These are phyloP conservation scores for Budorcas taxicolor DNA, from an alignment of 2,113 vertebrate genomes.

Conservation along the genomic window DNA sequence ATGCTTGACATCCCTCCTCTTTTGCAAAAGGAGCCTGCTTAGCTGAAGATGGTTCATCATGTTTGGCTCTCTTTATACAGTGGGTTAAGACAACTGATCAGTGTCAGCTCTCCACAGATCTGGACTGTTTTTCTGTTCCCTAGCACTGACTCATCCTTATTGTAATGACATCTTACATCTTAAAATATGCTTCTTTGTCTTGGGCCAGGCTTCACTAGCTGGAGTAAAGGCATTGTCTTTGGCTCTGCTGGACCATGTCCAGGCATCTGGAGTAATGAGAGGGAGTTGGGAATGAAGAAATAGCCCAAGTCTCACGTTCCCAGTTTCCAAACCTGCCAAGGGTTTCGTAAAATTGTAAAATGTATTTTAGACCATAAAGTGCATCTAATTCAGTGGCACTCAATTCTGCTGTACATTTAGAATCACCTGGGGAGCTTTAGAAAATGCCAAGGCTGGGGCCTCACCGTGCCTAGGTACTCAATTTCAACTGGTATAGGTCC, in stretches of 20 bases:
- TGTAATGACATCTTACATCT: slow-evolving; percentile 50
- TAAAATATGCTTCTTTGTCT: slow-evolving; percentile 50
- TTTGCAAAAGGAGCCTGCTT: neutral
- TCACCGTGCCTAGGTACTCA: neutral
- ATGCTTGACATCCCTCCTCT: neutral
- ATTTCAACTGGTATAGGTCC: neutral
- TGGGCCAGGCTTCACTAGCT: slow-evolving; percentile 47
- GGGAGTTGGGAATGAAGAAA: slow-evolving; percentile 33
- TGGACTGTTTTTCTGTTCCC: neutral
- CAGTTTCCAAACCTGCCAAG: slow-evolving; percentile 62
- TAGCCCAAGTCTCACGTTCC: slow-evolving; percentile 56
- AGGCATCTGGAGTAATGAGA: slow-evolving; percentile 60
- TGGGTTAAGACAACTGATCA: neutral
- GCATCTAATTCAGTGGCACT: neutral
- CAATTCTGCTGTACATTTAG: neutral
- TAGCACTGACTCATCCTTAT: slow-evolving; percentile 28
- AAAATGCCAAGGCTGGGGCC: neutral
- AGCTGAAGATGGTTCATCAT: neutral
- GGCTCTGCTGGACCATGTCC: slow-evolving; percentile 69
- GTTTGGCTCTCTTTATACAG: neutral
- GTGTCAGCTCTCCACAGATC: slow-evolving; percentile 15
- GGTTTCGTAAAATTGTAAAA: slow-evolving; percentile 57
- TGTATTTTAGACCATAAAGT: slow-evolving; percentile 31
- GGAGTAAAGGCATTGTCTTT: slow-evolving; percentile 65
- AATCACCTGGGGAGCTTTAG: slow-evolving; percentile 1